Percentiles rank a stretch among this genome's conserved stretches.
Evolutionary conservation across 1,140 invertebrate species (phyloP).

Genomic region (Aphaenogaster floridana): DNA sequence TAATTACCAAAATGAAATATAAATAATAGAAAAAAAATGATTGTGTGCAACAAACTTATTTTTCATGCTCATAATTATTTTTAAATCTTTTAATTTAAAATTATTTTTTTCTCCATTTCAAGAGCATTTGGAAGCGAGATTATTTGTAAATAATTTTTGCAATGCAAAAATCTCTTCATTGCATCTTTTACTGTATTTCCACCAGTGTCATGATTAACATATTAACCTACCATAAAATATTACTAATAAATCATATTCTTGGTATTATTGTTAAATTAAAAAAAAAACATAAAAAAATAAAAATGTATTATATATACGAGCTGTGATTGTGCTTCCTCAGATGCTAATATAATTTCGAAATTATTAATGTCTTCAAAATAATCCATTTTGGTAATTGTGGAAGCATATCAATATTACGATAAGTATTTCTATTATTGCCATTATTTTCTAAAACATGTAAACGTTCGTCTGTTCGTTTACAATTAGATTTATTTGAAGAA

Average conservation of each 20-base stretch:
- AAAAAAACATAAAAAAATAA: background rate
- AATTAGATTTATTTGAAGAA: background rate
- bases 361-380: background rate
- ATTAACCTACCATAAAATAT: background rate
- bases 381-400: background rate
- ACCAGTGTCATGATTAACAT: background rate
- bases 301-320: background rate
- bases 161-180: background rate
- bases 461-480: background rate
- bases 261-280: too few relatives aligned
- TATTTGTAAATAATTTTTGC: slow-evolving; percentile 9
- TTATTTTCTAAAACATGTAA: background rate
- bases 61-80: background rate
- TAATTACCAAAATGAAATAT: background rate
- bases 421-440: background rate
- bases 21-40: background rate
- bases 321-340: background rate
- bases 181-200: background rate
- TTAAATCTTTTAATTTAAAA: background rate
- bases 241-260: too few relatives aligned
- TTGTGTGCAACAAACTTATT: background rate
- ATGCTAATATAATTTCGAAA: background rate
- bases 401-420: background rate
- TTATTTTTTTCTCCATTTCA: background rate
- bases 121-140: slow-evolving; percentile 7